phyloP scores from a whole-genome alignment of 2,888 invertebrate species.

The Temnothorax unifasciatus region DNA sequence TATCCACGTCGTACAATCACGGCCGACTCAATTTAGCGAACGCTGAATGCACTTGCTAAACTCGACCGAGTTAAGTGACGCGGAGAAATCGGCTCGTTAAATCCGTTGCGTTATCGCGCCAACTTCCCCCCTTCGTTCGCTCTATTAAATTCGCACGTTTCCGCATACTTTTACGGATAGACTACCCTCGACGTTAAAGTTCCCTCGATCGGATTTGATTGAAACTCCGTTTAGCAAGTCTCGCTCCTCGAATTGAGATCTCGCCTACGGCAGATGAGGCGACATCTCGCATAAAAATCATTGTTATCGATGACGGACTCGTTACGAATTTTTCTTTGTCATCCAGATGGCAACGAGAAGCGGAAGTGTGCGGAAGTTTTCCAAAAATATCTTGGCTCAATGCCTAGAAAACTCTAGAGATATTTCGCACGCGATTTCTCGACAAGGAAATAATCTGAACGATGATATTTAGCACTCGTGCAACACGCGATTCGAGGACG shows the following conservation, averaged over 20 bases:
- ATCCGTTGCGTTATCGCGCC: constrained; percentile 40
- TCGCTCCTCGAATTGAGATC: neutral
- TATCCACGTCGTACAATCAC: constrained; percentile 28
- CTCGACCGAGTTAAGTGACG: constrained; percentile 40
- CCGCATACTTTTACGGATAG: constrained; percentile 32
- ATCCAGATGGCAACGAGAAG: neutral
- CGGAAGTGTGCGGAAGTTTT: neutral
- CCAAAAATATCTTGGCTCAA: constrained; percentile 1
- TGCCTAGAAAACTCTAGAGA: neutral
- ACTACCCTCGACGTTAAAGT: constrained; percentile 13
- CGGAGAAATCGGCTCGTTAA: constrained; percentile 39
- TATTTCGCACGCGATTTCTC: neutral
- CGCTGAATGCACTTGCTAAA: constrained; percentile 33
- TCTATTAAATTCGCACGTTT: constrained; percentile 39
- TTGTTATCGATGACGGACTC: neutral
- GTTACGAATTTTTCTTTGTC: neutral
- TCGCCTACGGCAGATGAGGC: neutral
- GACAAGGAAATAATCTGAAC: neutral
- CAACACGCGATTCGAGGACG: neutral
- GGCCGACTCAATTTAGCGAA: constrained; percentile 9
- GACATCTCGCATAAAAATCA: neutral
- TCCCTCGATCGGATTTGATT: constrained; percentile 16
- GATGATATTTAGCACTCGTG: constrained; percentile 6
- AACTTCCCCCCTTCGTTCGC: neutral
- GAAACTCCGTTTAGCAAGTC: constrained; percentile 18